Conservation (phyloP, 2,113 vertebrate genomes). For the Chloroceryle aenea region DNA sequence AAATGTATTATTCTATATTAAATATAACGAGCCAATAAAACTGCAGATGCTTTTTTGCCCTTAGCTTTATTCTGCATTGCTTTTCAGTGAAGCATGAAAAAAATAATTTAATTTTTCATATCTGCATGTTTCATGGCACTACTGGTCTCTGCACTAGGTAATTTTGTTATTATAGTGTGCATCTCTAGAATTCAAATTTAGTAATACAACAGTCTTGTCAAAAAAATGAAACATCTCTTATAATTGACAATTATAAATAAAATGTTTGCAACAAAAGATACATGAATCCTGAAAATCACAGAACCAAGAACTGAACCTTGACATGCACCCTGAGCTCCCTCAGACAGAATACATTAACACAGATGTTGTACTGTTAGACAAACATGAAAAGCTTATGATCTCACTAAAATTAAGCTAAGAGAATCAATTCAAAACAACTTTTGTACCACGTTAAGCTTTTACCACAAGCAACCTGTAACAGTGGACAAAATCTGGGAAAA, state of each 20-base stretch:
- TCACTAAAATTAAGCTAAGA: neutral
- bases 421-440: neutral
- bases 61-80: neutral
- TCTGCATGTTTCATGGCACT: neutral
- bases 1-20: neutral
- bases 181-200: neutral
- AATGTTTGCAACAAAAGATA: neutral
- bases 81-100: neutral
- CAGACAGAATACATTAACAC: neutral
- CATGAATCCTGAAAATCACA: neutral
- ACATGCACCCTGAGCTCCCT: neutral
- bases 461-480: neutral
- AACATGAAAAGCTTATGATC: neutral
- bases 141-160: neutral
- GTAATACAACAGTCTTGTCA: neutral
- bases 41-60: neutral
- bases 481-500: neutral
- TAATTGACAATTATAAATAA: neutral
- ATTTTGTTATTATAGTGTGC: neutral
- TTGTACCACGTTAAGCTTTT: neutral
- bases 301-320: neutral
- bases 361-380: neutral
- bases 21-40: neutral
- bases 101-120: neutral
- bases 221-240: neutral